Percentiles rank a stretch among this genome's conserved stretches.
Conservation (phyloP, 2,888 invertebrate genomes). For the Agrochola circellaris region DNA sequence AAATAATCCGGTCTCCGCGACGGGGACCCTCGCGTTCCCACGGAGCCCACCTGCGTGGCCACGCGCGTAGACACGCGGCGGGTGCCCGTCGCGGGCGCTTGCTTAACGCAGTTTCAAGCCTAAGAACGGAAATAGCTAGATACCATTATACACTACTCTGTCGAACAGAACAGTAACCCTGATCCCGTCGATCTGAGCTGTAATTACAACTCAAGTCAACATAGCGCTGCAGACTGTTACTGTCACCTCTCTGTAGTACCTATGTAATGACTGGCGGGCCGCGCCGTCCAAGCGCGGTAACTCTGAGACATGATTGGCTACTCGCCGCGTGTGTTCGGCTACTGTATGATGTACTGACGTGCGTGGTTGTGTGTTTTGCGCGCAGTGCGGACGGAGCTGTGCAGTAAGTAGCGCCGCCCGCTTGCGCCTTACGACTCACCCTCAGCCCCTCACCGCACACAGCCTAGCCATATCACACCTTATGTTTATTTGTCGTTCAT, state of each 20-base stretch:
- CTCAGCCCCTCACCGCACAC: not conserved
- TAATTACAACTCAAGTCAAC: too few species aligned
- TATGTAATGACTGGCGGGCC: not conserved
- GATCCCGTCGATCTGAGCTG: too few species aligned
- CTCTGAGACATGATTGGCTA: not conserved
- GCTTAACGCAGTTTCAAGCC: too few species aligned
- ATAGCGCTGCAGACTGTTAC: not conserved
- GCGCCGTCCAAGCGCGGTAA: not conserved
- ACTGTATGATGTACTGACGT: conserved; percentile 56
- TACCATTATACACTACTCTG: not conserved
- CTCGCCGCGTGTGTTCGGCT: too few species aligned
- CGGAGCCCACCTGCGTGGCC: too few species aligned
- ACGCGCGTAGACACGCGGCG: too few species aligned
- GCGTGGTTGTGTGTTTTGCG: conserved; percentile 78
- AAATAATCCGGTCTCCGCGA: too few species aligned
- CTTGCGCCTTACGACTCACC: conserved; percentile 25
- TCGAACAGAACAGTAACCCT: not conserved
- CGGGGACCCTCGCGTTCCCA: too few species aligned
- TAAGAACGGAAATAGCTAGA: too few species aligned
- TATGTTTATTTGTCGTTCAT: not conserved
- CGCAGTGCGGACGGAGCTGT: conserved; percentile 88
- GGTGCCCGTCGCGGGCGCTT: too few species aligned
- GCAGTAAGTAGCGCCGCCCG: conserved; percentile 83
- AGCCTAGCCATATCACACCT: conserved; percentile 1
- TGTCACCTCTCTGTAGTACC: not conserved